Base-by-base conservation (phyloP, 1,140 invertebrate species). In the Zaprionus tsacasi region DNA sequence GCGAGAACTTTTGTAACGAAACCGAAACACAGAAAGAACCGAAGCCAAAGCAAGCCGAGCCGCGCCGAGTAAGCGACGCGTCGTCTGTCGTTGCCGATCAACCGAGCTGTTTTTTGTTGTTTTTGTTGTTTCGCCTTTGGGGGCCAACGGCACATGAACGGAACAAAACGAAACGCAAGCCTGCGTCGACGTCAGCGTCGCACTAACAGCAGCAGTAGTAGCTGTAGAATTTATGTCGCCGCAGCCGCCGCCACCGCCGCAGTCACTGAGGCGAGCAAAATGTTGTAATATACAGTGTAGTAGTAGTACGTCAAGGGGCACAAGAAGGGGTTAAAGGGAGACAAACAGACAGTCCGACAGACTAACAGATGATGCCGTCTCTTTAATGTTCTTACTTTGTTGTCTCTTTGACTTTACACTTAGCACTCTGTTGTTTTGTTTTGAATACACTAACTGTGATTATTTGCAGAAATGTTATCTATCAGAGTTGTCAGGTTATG, bases 211-310 rank as follows among this genome's bases (percentile, higher is more conserved):
- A 33, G 36, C 36, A 11, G 15, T 12, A 79, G 74, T 77, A 85
- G 80, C 81, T 78, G 65, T 86, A 86, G 78, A 85, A 85, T 81
- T 86, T 78, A 86, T 86, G 78, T 85, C 79, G 82, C 76, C 76
- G 60, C 50, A 60, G 61, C 21, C 25, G 52, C 27, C 13, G 25
- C 45, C 78, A 75, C 76, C 76, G 56, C 50, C 65, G 64, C 82
- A 75, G 82, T 68, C 75, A 63, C 55, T 75, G 71, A 48, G 36
- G 63, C 70, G 43, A 45, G 45, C 63, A 72, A 82, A 82, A 79
- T 82, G 80, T 79, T 82, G 80, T 80, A 83, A 85, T 81, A 69
- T 25, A 70, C 67, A 74, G 63, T 59, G 67, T 64, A 40, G 40
- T 50, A 17, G 67, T 64, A 40, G 40, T 50, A 17, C 50, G 43